Evolutionary conservation across 2,113 vertebrate genomes (phyloP), one percentile per base, ranked within the genome.

Genomic region (Phrynocephalus versicolor): DNA sequence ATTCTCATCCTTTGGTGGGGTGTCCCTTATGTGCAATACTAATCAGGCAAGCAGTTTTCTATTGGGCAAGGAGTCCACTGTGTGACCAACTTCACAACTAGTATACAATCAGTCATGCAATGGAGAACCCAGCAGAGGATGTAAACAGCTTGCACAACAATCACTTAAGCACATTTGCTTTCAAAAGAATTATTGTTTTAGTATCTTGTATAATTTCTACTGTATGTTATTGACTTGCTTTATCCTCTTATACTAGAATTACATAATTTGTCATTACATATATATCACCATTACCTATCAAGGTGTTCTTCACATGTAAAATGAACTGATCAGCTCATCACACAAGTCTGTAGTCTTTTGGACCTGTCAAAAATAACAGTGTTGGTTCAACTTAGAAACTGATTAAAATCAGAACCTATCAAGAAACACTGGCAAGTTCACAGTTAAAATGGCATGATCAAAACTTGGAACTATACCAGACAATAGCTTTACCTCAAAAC

Each of bases 231-330:
- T 73, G 37, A 73, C 19, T 18, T 62, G 60, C 37, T 67, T 90
- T 89, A 92, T 90, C 91, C 67, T 55, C 89, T 77, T 13, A 77
- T 57, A 41, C 27, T 64, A 64, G 35, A 51, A 14, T 16, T 21
- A n/a, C 37, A 83, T 16, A 62, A 75, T 65, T 23, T 51, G 65
- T 72, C 64, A 64, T 90, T 89, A 87, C n/a, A 8, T 0, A 74
- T 8, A 83, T 51, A n/a, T n/a, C n/a, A n/a, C n/a, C 45, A 69
- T 37, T 74, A 87, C 57, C 89, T 88, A 45, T 90, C 88, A 74
- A 76, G 58, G 18, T 78, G 85, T 64, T 74, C 81, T 87, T 89
- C 75, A 80, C 81, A 76, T 85, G 87, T 83, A 74, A 1, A 2
- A 39, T 45, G 57, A 65, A 58, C 27, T 51, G 35, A 27, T 55